Conservation (phyloP, 2,113 vertebrate genomes). For the Pavo muticus region DNA sequence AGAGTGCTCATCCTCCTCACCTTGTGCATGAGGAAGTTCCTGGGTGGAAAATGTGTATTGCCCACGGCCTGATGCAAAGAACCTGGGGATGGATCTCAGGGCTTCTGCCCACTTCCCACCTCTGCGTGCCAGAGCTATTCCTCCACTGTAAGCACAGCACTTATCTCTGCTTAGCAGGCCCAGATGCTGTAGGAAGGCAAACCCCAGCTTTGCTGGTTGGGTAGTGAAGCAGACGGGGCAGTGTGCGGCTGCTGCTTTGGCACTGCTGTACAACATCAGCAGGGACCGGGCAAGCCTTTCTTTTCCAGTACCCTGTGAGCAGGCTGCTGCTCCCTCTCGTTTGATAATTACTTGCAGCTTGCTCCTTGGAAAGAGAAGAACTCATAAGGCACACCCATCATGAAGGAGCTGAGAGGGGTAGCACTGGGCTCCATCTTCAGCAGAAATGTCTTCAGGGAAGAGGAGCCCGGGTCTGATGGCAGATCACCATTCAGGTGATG, state of each 20-base stretch:
- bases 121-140: neutral
- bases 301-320: neutral
- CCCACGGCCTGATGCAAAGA: neutral
- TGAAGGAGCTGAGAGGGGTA: neutral
- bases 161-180: neutral
- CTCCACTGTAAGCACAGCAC: neutral
- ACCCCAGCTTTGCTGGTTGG: neutral
- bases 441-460: neutral
- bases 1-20: neutral
- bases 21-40: neutral
- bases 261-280: neutral
- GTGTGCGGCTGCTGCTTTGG: neutral
- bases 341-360: neutral
- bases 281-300: neutral
- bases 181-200: neutral
- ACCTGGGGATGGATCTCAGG: neutral
- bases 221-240: neutral
- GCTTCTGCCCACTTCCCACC: neutral
- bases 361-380: neutral
- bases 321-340: neutral
- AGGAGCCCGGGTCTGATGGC: neutral
- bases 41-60: neutral
- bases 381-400: neutral
- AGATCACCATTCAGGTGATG: neutral
- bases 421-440: neutral